Conservation (phyloP, 2,888 invertebrate genomes). For the Dryocosmus kuriphilus region DNA sequence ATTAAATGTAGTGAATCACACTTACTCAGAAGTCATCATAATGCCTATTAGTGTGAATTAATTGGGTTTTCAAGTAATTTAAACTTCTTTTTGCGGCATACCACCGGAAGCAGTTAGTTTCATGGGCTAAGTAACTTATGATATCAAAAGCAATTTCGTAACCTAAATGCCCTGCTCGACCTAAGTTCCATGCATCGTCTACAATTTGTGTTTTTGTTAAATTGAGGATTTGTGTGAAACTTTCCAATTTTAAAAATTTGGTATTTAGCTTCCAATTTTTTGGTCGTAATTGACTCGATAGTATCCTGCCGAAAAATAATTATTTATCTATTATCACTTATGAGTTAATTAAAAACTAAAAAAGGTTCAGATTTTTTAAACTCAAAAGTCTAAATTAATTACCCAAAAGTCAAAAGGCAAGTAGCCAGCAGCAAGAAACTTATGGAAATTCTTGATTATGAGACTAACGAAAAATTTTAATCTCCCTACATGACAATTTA, state of each 20-base stretch:
- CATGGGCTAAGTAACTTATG: conserved; percentile 86
- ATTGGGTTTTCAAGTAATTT: conserved; percentile 80
- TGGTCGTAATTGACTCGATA: conserved; percentile 89
- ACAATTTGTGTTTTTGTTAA: conserved; percentile 90
- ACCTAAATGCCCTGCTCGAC: conserved; percentile 84
- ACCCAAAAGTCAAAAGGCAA: too few species aligned
- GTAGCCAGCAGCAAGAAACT: too few species aligned
- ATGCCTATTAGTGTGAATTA: conserved; percentile 41
- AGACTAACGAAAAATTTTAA: too few species aligned
- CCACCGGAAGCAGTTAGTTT: conserved; percentile 92
- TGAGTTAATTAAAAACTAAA: too few species aligned
- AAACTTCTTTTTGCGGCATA: conserved; percentile 86
- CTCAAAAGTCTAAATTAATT: too few species aligned
- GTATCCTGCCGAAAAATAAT: conserved; percentile 76
- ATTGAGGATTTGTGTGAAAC: conserved; percentile 80
- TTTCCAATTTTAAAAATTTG: conserved; percentile 80
- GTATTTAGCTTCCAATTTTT: conserved; percentile 86
- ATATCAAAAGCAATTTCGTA: conserved; percentile 88
- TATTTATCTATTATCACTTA: too few species aligned
- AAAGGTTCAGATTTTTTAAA: too few species aligned
- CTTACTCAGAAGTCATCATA: conserved; percentile 30
- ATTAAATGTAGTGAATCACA: neutral
- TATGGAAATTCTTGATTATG: too few species aligned
- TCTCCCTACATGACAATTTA: too few species aligned
- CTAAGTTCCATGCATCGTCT: conserved; percentile 87